These are phyloP conservation scores for Lathamus discolor DNA, from an alignment of 2,113 vertebrate species.

Conservation along the genomic window DNA sequence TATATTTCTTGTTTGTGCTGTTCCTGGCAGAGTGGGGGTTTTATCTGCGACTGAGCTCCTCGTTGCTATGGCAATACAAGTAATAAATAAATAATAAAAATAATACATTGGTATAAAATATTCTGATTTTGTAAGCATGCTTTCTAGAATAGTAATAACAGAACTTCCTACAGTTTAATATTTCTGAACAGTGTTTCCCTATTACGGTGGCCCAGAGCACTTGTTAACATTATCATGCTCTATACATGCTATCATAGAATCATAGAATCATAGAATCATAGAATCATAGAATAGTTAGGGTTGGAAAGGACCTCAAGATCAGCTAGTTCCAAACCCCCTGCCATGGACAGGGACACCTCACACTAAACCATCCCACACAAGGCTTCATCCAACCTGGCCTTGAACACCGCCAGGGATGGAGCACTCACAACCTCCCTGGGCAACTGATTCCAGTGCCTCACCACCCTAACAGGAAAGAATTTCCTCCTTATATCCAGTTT, in stretches of 20 bases:
- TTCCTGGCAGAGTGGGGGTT: not conserved
- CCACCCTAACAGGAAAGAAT: no score
- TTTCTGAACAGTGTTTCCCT: not conserved
- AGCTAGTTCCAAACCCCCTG: no score
- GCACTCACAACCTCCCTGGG: no score
- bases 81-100: slow-evolving; percentile 61
- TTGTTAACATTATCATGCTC: not conserved
- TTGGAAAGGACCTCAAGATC: no score
- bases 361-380: no score
- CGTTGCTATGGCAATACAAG: slow-evolving; percentile 56
- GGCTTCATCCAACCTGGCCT: no score
- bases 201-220: not conserved
- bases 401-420: no score
- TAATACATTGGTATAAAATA: slow-evolving; percentile 17
- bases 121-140: not conserved
- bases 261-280: no score
- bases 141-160: not conserved
- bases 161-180: not conserved
- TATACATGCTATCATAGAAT: fast-evolving
- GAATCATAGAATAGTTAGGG: no score
- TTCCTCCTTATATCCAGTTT: no score
- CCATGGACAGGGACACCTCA: no score
- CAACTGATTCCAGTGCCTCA: no score
- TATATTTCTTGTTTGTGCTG: not conserved
- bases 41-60: not conserved